Evolutionary conservation across 2,797 vertebrate species (phyloP), one percentile per base, ranked within the genome.

Genomic region (Pogoniulus pusillus): DNA sequence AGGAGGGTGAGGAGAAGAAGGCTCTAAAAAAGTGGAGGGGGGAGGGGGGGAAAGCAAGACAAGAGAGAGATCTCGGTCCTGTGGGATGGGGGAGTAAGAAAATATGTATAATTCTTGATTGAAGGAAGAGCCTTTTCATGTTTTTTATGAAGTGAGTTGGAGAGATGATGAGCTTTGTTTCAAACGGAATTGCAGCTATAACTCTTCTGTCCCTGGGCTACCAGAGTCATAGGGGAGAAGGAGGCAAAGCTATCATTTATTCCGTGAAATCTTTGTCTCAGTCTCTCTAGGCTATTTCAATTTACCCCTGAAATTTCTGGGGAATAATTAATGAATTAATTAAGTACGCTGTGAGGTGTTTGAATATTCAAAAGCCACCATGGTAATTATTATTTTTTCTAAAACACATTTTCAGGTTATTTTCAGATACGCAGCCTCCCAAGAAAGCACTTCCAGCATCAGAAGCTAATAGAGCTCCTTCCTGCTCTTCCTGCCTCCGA

Each of bases 311-410:
- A 94, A 96, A 95, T 96, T 96, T 92, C 92, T 92, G 90, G 94
- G 94, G 95, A 95, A 94, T 97, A 96, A 96, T 96, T 96, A 96
- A 95, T 96, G 95, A 95, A 96, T 94, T 95, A 95, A 96, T 96
- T 96, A 96, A 94, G 91, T 93, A 88, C 77, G 89, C 95, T 91
- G 87, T 83, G 85, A 95, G 91, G 93, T 92, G 83, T 94, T 96
- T 96, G 96, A 96, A 96, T 97, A 95, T 96, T 94, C 92, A 94
- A 95, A 91, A 96, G 94, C 92, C 89, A 71, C 93, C 85, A 29
- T 94, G 90, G 90, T 95, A 94, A 96, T 96, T 94, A 94, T 95
- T 95, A 88, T 93, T 95, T 95, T 93, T 92, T 95, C 94, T 95
- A 72, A 91, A 94, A 77, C 89, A 85, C 79, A 62, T 88, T 95